These are phyloP conservation scores for Drosophila nasuta DNA, from an alignment of 1,140 invertebrate genomes.

Conservation along the genomic window DNA sequence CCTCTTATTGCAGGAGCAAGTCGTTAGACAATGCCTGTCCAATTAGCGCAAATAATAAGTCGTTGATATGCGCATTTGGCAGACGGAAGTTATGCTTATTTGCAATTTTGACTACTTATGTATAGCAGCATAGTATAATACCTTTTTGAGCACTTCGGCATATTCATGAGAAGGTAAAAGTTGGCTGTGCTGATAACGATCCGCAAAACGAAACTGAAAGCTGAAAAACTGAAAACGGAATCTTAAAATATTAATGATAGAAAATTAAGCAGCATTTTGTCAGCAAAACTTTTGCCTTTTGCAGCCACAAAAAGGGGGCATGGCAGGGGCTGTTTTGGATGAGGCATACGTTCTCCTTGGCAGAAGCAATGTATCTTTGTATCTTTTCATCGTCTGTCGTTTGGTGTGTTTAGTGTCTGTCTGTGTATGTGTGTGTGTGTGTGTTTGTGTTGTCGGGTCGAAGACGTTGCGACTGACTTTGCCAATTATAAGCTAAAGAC, in stretches of 20 bases:
- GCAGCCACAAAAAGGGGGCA: neutral
- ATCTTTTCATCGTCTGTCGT: constrained; percentile 41
- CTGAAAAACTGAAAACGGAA: constrained; percentile 47
- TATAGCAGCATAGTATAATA: neutral
- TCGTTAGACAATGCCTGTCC: constrained; percentile 36
- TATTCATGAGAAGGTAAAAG: constrained; percentile 31
- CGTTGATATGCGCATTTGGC: constrained; percentile 44
- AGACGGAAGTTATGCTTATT: constrained; percentile 79
- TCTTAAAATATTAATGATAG: constrained; percentile 77
- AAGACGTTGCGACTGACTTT: constrained; percentile 52
- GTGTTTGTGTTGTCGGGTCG: constrained; percentile 26
- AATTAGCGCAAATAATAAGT: constrained; percentile 65
- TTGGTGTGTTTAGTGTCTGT: neutral
- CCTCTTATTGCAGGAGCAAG: constrained; percentile 17
- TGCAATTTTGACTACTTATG: constrained; percentile 42
- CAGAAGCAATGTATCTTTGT: constrained; percentile 52
- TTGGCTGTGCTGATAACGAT: constrained; percentile 61
- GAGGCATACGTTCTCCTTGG: constrained; percentile 6
- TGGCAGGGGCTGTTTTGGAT: neutral
- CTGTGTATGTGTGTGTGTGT: constrained; percentile 1
- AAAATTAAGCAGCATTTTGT: constrained; percentile 65
- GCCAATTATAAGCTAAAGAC: constrained; percentile 81
- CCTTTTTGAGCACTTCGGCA: constrained; percentile 8
- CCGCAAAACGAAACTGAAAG: constrained; percentile 38
- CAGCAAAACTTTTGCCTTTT: constrained; percentile 38